A percentile compares a stretch with the other conserved stretches of the same genome.
phyloP scores from a whole-genome alignment of 2,113 vertebrate genomes.

The Aix galericulata region DNA sequence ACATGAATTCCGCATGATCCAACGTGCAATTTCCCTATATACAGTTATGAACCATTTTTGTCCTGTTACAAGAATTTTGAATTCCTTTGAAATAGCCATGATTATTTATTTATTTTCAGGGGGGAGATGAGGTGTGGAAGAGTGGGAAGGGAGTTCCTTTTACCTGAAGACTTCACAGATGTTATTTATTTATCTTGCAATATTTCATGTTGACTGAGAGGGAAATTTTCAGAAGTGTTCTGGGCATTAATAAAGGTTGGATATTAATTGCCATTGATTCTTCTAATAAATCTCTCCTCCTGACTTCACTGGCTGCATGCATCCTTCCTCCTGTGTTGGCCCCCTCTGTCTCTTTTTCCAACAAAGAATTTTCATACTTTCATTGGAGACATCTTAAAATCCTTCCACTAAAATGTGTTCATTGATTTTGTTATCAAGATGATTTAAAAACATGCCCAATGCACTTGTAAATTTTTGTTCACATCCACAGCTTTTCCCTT shows the following conservation, averaged over 20 bases:
- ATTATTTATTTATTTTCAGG: neutral
- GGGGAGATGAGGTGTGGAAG: too few relatives aligned
- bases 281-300: neutral
- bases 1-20: neutral
- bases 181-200: neutral
- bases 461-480: neutral
- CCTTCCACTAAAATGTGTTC: neutral
- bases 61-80: neutral
- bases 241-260: neutral
- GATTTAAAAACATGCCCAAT: neutral
- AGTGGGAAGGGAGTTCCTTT: too few relatives aligned
- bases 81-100: neutral
- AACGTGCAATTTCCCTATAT: neutral
- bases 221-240: neutral
- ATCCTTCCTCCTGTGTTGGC: neutral
- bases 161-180: neutral
- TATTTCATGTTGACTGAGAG: neutral
- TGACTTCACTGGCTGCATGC: neutral
- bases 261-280: neutral
- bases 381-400: neutral
- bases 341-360: neutral
- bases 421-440: neutral
- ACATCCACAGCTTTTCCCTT: neutral
- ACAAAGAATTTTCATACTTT: neutral
- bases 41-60: neutral